Conservation (phyloP, 2,113 vertebrate genomes). For the Meriones unguiculatus region DNA sequence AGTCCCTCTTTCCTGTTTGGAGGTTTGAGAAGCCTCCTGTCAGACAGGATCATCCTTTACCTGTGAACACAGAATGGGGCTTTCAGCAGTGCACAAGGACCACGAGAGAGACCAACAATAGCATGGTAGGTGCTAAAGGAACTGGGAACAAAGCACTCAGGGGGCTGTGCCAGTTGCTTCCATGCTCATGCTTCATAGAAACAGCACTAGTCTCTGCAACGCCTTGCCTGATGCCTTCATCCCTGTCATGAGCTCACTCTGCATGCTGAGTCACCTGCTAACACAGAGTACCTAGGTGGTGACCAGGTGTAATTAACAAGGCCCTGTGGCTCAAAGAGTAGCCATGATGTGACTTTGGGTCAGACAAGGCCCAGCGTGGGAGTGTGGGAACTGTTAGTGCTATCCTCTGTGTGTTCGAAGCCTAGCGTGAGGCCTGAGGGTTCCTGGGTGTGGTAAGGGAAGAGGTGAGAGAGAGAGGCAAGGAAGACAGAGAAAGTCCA, state of each 20-base stretch:
- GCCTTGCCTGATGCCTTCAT: neutral
- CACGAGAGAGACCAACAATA: fast-evolving
- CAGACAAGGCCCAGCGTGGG: neutral
- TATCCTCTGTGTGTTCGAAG: neutral
- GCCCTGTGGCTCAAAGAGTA: neutral
- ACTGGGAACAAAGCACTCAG: neutral
- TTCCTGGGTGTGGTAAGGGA: neutral
- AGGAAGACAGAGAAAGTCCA: neutral
- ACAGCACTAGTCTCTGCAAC: neutral
- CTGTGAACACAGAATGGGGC: neutral
- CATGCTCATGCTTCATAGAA: too few relatives aligned
- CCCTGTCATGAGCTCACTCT: neutral
- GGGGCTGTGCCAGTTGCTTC: neutral
- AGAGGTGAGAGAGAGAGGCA: fast-evolving
- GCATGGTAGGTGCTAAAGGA: fast-evolving
- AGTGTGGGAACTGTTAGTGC: neutral
- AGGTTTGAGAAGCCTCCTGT: neutral
- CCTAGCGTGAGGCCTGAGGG: neutral
- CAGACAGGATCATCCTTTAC: neutral
- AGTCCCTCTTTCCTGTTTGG: neutral
- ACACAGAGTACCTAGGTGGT: neutral
- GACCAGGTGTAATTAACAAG: neutral
- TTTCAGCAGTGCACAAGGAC: fast-evolving
- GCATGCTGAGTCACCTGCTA: neutral
- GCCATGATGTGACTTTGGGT: neutral